phyloP scores from a whole-genome alignment of 1,140 invertebrate species.

The Lethocerus indicus region DNA sequence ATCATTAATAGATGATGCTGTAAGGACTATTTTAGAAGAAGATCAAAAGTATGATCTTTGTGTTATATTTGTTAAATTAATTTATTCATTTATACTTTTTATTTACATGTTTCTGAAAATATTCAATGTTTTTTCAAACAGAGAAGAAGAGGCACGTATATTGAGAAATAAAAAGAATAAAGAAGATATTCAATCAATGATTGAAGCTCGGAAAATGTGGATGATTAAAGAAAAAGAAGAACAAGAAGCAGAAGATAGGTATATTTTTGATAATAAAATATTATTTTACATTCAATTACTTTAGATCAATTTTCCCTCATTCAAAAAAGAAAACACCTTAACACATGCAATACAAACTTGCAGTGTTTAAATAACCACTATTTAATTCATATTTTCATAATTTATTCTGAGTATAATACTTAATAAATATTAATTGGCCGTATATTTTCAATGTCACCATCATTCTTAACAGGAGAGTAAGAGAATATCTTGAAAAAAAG shows the following conservation, averaged over 20 bases:
- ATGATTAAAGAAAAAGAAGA: background rate
- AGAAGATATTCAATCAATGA: background rate
- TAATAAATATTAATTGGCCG: too few species aligned
- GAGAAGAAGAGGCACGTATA: background rate
- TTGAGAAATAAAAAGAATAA: constrained; percentile 1
- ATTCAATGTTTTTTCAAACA: too few species aligned
- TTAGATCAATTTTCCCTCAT: background rate
- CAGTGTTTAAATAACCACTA: too few species aligned
- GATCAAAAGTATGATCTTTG: constrained; percentile 11
- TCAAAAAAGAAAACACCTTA: background rate
- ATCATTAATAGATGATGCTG: constrained; percentile 13
- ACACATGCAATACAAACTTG: background rate
- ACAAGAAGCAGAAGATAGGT: constrained; percentile 9
- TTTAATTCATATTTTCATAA: too few species aligned
- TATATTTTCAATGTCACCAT: background rate
- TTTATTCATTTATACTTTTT: background rate
- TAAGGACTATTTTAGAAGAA: constrained; percentile 11
- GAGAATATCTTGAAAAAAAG: constrained; percentile 6
- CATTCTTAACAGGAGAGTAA: background rate
- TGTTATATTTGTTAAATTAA: background rate
- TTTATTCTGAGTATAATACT: too few species aligned
- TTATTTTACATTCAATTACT: background rate
- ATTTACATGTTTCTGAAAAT: too few species aligned
- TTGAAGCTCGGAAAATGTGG: constrained; percentile 1
- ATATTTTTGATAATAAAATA: too few species aligned